Base-by-base conservation (phyloP, 1,140 invertebrate genomes). In the Epicauta chinensis region DNA sequence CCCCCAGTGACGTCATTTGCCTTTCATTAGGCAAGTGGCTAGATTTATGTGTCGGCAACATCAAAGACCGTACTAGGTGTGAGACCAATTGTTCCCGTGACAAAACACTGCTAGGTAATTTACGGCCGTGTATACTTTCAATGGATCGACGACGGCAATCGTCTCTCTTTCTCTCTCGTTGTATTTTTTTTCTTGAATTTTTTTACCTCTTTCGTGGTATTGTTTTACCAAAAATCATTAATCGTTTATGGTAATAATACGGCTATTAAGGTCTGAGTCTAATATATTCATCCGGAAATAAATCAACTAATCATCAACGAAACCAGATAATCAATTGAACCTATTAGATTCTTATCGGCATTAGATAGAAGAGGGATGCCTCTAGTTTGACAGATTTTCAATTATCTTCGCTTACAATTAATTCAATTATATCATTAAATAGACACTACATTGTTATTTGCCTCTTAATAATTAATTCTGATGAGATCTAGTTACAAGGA, bases 31-130 rank as follows among this genome's bases (percentile, higher is more conserved):
- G 63, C 61, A 67, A 70, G 68, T 68, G 68, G 68, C 61, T 69
- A 70, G 68, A 70, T 70, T 70, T 70, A 70, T 69, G 63, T 66
- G 63, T 58, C 65, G 59, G 62, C 56, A 37, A 69, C 59, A 68
- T 70, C 68, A 70, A 70, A 70, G 67, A n/a, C 38, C 56, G 59
- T 58, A 60, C 65, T 69, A 65, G 68, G 68, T 70, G 68, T 70
- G 68, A 70, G 68, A 70, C 68, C 68, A 70, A 70, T 70, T 70
- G 68, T 70, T 70, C 66, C 66, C 68, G 67, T 70, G 68, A 70
- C 68, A 70, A 70, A 70, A 70, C 68, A 70, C 64, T 68, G 68
- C 67, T 56, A 67, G 63, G 59, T 68, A 70, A 70, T 70, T 70
- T 70, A 70, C 68, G 60, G 62, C 23, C 23, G 7, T 23, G 23